These are phyloP conservation scores for Temnothorax nylanderi DNA, from an alignment of 1,140 invertebrate species.

Conservation along the genomic window DNA sequence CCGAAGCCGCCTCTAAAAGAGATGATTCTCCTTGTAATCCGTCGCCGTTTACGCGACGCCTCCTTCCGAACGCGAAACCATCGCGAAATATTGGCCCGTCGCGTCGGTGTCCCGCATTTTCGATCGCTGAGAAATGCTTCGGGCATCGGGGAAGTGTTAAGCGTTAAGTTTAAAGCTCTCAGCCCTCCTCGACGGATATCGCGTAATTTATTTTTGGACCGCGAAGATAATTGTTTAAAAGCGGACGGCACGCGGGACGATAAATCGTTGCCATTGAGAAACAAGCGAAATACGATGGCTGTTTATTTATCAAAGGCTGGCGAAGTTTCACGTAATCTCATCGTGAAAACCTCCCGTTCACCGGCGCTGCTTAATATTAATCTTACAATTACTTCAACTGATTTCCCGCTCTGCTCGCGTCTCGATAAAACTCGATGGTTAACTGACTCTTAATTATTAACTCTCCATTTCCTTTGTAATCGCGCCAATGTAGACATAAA, in stretches of 20 bases:
- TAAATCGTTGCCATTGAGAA: constrained; percentile 33
- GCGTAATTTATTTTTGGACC: constrained; percentile 37
- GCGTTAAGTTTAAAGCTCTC: not conserved
- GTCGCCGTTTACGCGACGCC: not conserved
- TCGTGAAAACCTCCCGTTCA: not conserved
- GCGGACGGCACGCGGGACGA: not conserved
- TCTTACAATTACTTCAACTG: not conserved
- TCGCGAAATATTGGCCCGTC: not conserved
- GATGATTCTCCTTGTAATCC: not conserved
- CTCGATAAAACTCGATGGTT: not conserved
- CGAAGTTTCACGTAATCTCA: constrained; percentile 16
- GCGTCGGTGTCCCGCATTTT: too few species aligned
- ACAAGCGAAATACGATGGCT: constrained; percentile 11
- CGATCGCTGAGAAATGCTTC: not conserved
- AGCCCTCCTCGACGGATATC: not conserved
- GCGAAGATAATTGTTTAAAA: constrained; percentile 32
- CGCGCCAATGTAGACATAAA: not conserved
- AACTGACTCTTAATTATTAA: not conserved
- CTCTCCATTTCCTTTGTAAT: not conserved
- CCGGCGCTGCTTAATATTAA: constrained; percentile 25
- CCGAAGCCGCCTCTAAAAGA: constrained; percentile 78
- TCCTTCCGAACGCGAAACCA: not conserved
- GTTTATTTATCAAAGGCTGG: constrained; percentile 24
- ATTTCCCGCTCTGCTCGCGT: not conserved
- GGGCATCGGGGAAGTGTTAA: not conserved